A percentile compares a stretch with the other conserved stretches of the same genome.
Conservation (phyloP, 1,140 invertebrate species). For the Drosophila trapezifrons region DNA sequence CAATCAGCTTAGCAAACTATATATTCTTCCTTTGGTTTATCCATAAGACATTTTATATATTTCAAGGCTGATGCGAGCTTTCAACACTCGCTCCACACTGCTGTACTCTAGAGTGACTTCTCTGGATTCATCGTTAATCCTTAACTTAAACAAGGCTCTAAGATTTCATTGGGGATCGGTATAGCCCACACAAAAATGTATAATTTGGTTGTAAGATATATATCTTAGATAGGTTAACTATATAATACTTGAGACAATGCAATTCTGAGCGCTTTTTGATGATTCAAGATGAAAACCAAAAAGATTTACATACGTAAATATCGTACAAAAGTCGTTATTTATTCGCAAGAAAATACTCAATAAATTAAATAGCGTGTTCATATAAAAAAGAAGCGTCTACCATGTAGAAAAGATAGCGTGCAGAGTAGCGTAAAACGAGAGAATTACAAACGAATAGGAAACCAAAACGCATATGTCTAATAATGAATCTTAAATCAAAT, state of each 20-base stretch:
- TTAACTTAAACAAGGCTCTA: slow-evolving; percentile 3
- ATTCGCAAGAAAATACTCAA: slow-evolving; percentile 24
- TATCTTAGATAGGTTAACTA: slow-evolving; percentile 34
- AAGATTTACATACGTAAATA: slow-evolving; percentile 19
- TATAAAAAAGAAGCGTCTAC: slow-evolving; percentile 8
- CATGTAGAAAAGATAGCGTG: slow-evolving; percentile 1
- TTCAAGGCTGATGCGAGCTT: slow-evolving; percentile 43
- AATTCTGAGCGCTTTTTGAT: not conserved
- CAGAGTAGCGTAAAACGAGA: slow-evolving; percentile 8
- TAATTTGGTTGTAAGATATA: slow-evolving; percentile 5
- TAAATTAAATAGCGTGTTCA: slow-evolving; percentile 19
- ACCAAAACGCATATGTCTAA: slow-evolving; percentile 31
- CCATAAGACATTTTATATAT: slow-evolving; percentile 27
- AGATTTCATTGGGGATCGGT: not conserved
- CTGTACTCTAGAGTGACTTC: slow-evolving; percentile 17
- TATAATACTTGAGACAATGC: slow-evolving; percentile 35
- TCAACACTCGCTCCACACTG: slow-evolving; percentile 15
- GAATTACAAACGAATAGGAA: slow-evolving; percentile 55
- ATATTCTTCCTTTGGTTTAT: slow-evolving; percentile 29
- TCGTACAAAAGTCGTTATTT: slow-evolving; percentile 40
- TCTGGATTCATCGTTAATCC: not conserved
- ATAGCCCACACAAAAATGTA: not conserved
- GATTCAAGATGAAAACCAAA: slow-evolving; percentile 13
- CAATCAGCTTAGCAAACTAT: slow-evolving; percentile 16
- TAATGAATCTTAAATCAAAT: slow-evolving; percentile 32